Base-by-base conservation (phyloP, 2,113 vertebrate genomes). In the Ochotona curzoniae region DNA sequence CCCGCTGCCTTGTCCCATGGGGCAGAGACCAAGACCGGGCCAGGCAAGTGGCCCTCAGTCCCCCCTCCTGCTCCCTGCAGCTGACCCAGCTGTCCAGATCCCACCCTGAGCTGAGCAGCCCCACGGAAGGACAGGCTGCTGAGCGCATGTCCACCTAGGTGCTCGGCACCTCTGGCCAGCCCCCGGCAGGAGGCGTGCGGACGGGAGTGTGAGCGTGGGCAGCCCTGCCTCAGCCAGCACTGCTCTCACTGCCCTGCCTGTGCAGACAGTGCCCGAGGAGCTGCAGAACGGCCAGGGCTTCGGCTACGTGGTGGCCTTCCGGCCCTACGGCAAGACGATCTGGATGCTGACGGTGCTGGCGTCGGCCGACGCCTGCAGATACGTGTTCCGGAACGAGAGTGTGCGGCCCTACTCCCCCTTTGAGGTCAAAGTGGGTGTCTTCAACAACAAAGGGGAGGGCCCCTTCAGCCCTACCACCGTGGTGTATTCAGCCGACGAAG, bases 261-360 rank as follows among this genome's bases (percentile, higher is more conserved):
- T 0, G 86, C 96, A 99, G 99, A 99, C 99, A 0, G 99, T 99
- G 84, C 99, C 99, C 0, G 99, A 99, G 96, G 99, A 99, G 96
- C 97, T 99, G 83, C 99, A 99, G 98, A 99, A 99, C 0, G 99
- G 99, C 14, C 98, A 98, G 0, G 99, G 99, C n/a, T 99, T 99
- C 0, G 99, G 99, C 8, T 99, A 99, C 0, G 99, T 99, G 71
- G 99, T 99, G 67, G 99, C 99, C 7, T 99, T 99, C 95, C 98
- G 99, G 60, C 99, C 99, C 0, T 96, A 98, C 0, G 99, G 99
- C 14, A 98, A 99, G 38, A 96, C 98, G 2, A 99, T 98, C 69
- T 99, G 99, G 99, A 99, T 99, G 99, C 98, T 99, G 98, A 99
- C 99, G 0, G 99, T 99, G 0, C 98, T 99, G 76, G 99, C 99